Conservation (phyloP, 2,113 vertebrate species). For the Halichoerus grypus region DNA sequence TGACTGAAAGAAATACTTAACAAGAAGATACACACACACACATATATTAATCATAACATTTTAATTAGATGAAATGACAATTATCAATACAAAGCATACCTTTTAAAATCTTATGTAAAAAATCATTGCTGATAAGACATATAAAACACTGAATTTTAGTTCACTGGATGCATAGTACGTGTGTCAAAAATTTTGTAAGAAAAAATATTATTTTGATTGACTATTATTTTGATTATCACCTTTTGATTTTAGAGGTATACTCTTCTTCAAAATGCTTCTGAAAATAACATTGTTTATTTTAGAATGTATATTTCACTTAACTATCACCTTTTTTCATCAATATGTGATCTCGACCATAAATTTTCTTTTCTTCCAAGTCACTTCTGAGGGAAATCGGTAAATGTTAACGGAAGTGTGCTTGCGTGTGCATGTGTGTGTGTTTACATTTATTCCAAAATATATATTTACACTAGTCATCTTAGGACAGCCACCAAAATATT, state of each 20-base stretch:
- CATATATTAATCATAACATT: background rate
- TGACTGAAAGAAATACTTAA: background rate
- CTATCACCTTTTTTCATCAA: background rate
- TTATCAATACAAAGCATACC: background rate
- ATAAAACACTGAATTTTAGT: background rate
- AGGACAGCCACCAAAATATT: background rate
- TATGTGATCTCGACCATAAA: background rate
- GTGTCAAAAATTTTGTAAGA: background rate
- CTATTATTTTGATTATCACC: background rate
- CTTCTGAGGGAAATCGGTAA: background rate
- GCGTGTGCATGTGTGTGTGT: background rate
- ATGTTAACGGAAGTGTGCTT: background rate
- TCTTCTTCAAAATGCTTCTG: background rate
- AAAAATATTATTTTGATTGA: constrained; percentile 47
- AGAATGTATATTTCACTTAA: background rate
- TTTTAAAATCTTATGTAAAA: background rate
- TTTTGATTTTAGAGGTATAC: background rate
- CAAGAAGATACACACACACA: background rate
- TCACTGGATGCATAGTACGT: background rate
- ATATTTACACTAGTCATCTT: background rate
- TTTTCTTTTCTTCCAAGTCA: background rate
- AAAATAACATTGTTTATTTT: background rate
- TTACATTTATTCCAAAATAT: constrained; percentile 41
- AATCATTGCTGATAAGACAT: background rate
- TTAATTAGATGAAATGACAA: background rate